Base-by-base conservation (phyloP, 2,113 vertebrate genomes). In the Prochilodus magdalenae region DNA sequence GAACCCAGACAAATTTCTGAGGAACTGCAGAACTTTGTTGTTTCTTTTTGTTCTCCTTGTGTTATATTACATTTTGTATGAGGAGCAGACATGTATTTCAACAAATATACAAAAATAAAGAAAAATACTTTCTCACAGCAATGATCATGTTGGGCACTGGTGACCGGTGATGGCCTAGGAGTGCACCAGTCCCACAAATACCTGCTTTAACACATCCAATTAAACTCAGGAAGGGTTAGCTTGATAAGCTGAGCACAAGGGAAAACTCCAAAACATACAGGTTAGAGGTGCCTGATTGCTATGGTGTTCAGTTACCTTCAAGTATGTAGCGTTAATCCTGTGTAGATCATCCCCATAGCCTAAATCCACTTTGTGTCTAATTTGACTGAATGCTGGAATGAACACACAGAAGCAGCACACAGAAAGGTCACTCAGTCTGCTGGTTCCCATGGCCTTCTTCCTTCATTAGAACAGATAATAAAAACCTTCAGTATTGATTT, bases 381-480 rank as follows among this genome's bases (percentile, higher is more conserved):
- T 92, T 85, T 89, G 91, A 90, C 89, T 88, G 86, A 65, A 77
- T 90, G 92, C 92, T 89, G 87, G 44, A 81, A 67, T 71, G 27
- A 79, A 82, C 86, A 84, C 87, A 84, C 88, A 88, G 87, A 89
- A 83, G 79, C 77, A 84, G 81, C 67, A 59, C 51, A 76, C 67
- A 88, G 29, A 94, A 95, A 94, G 93, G 94, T 94, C 92, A 93
- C 83, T 85, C 92, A 89, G 89, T 91, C 87, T 91, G 90, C 90
- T 89, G 87, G 87, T 92, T 93, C 91, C 90, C 92, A 92, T 85
- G 82, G 89, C 86, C 87, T 91, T 86, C 90, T 89, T 86, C 89
- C 88, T 91, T 92, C 91, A 94, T 94, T 94, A 94, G 88, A 88
- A 84, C 88, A 88, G 90, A 93, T 92, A 89, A 92, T 89, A 85